A percentile compares a stretch with the other conserved stretches of the same genome.
These are phyloP conservation scores for Caenorhabditis doughertyi DNA, from an alignment of 2,888 invertebrate genomes.

Conservation along the genomic window DNA sequence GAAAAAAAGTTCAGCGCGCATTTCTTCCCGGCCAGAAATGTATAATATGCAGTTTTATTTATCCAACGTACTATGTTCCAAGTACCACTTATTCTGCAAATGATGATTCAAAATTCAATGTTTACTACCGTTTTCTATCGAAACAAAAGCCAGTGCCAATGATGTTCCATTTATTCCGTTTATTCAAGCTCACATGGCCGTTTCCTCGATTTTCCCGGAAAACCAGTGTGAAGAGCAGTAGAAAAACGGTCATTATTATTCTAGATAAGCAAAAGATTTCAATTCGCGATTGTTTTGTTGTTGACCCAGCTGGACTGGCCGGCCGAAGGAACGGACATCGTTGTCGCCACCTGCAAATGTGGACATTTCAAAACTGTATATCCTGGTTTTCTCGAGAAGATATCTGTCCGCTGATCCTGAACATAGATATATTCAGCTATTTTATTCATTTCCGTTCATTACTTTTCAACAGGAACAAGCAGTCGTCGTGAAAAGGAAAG, in stretches of 20 bases:
- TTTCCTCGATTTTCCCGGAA: constrained; percentile 30
- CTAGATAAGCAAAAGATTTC: constrained; percentile 61
- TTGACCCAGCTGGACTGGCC: constrained; percentile 59
- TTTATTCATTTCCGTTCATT: constrained; percentile 43
- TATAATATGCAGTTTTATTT: no score
- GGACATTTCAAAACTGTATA: constrained; percentile 63
- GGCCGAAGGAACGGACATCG: constrained; percentile 44
- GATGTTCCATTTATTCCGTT: constrained; percentile 11
- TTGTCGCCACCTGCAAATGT: constrained; percentile 54
- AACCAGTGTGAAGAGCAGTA: constrained; percentile 46
- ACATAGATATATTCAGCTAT: constrained; percentile 29
- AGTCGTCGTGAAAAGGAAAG: neutral
- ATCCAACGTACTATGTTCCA: neutral
- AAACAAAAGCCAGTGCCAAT: constrained; percentile 44
- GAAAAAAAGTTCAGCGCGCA: no score
- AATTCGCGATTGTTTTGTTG: constrained; percentile 63
- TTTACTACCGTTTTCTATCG: constrained; percentile 8
- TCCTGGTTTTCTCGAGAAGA: constrained; percentile 54
- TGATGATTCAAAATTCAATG: neutral
- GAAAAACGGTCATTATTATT: constrained; percentile 56
- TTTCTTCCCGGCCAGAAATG: no score
- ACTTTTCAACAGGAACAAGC: constrained; percentile 40
- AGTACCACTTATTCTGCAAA: neutral
- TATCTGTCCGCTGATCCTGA: constrained; percentile 36
- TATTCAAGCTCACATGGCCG: constrained; percentile 24